A percentile compares a stretch with the other conserved stretches of the same genome.
Conservation (phyloP, 2,888 invertebrate genomes). For the Cryptocheilus praepositus region DNA sequence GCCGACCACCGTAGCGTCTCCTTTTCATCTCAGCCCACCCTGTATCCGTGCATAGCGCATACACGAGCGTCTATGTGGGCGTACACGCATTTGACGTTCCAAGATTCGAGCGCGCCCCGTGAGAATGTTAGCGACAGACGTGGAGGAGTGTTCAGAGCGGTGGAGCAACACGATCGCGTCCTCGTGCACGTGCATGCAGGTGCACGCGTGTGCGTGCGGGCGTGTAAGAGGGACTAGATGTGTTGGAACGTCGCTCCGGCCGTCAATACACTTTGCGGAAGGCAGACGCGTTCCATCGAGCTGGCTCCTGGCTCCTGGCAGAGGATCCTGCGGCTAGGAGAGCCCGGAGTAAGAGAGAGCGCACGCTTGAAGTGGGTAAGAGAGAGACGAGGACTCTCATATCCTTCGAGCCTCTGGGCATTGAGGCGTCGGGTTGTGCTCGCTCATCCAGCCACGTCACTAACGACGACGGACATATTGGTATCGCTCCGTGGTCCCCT, state of each 20-base stretch:
- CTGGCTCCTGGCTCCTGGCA: slow-evolving; percentile 53
- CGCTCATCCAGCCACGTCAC: slow-evolving; percentile 56
- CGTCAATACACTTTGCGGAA: slow-evolving; percentile 65
- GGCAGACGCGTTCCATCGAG: slow-evolving; percentile 61
- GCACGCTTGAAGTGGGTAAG: not conserved
- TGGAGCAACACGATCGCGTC: not conserved
- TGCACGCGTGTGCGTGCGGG: slow-evolving; percentile 5
- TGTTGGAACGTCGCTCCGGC: slow-evolving; percentile 50
- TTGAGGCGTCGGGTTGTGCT: slow-evolving; percentile 48
- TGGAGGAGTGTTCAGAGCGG: no score
- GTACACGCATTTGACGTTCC: slow-evolving; percentile 11
- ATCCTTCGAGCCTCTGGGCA: slow-evolving; percentile 64
- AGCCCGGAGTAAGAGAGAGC: not conserved
- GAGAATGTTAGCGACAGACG: slow-evolving; percentile 7
- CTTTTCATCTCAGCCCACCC: no score
- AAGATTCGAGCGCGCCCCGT: slow-evolving; percentile 8
- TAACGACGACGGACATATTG: slow-evolving; percentile 59
- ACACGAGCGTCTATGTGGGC: slow-evolving; percentile 16
- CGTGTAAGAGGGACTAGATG: slow-evolving; percentile 8
- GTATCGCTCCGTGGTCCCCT: slow-evolving; percentile 50
- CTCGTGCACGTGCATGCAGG: slow-evolving; percentile 6
- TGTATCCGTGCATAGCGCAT: not conserved
- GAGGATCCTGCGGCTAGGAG: slow-evolving; percentile 55
- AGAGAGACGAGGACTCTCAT: slow-evolving; percentile 49
- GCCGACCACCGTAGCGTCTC: no score